These are phyloP conservation scores for Micrasema longulum DNA, from an alignment of 1,140 invertebrate genomes.

Conservation along the genomic window DNA sequence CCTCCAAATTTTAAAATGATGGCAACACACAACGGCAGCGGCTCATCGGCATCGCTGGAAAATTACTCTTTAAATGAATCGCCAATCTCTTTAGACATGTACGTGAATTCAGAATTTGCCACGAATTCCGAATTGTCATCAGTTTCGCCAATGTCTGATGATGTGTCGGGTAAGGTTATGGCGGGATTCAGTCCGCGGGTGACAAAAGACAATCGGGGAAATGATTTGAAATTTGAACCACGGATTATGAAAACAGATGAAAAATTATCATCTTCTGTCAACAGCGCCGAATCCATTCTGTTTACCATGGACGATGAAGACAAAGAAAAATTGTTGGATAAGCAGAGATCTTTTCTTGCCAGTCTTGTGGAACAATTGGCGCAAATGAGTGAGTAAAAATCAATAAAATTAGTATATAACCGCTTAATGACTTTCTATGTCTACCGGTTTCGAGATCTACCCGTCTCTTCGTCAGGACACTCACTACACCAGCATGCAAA, in stretches of 20 bases:
- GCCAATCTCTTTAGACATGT: neutral
- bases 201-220: neutral
- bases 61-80: constrained; percentile 29
- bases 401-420: too few relatives aligned
- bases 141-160: constrained; percentile 38
- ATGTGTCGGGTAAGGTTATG: neutral
- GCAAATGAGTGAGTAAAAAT: constrained; percentile 61
- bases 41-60: constrained; percentile 8
- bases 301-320: constrained; percentile 38
- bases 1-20: constrained; percentile 20
- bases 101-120: constrained; percentile 7
- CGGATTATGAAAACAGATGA: constrained; percentile 17
- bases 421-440: too few relatives aligned
- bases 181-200: neutral
- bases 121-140: constrained; percentile 30
- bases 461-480: too few relatives aligned
- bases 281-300: constrained; percentile 48
- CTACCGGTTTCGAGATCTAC: too few relatives aligned
- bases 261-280: constrained; percentile 11
- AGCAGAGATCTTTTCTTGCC: constrained; percentile 62
- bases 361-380: constrained; percentile 64
- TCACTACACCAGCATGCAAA: too few relatives aligned
- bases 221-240: constrained; percentile 7
- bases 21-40: neutral
- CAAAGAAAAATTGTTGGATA: constrained; percentile 56